phyloP scores from a whole-genome alignment of 2,113 vertebrate species.

The Eidolon helvum region DNA sequence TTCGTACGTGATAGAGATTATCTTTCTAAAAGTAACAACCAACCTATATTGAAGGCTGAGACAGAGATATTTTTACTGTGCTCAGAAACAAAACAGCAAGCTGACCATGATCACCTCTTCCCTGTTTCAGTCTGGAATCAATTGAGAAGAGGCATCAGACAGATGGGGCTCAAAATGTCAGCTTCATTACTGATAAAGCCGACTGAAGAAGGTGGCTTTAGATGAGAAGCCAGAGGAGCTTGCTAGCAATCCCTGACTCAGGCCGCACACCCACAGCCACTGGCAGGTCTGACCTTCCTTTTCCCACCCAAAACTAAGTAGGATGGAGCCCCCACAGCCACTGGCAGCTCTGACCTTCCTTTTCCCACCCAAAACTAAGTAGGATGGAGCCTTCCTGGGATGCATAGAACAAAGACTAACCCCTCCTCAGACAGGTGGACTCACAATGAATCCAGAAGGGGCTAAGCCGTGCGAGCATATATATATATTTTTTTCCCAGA shows the following conservation, averaged over 20 bases:
- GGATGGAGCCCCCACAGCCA: neutral
- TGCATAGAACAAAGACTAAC: neutral
- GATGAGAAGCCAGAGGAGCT: neutral
- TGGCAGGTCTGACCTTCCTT: neutral
- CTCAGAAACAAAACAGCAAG: neutral
- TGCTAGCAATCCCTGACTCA: neutral
- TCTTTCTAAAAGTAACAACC: neutral
- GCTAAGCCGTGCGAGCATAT: neutral
- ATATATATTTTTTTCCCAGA: neutral
- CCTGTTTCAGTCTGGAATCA: neutral
- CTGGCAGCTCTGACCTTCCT: neutral
- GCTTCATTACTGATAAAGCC: neutral
- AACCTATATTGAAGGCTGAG: too few relatives aligned
- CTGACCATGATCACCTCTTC: neutral
- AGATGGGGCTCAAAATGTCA: neutral
- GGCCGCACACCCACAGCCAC: neutral
- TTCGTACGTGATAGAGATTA: neutral
- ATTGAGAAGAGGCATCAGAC: neutral
- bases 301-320: neutral
- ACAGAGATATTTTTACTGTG: neutral
- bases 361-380: neutral
- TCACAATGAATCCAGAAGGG: neutral
- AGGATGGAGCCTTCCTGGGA: neutral
- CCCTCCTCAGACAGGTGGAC: neutral
- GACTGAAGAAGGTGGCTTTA: neutral